phyloP scores from a whole-genome alignment of 2,797 vertebrate species.

The Alcedo atthis region DNA sequence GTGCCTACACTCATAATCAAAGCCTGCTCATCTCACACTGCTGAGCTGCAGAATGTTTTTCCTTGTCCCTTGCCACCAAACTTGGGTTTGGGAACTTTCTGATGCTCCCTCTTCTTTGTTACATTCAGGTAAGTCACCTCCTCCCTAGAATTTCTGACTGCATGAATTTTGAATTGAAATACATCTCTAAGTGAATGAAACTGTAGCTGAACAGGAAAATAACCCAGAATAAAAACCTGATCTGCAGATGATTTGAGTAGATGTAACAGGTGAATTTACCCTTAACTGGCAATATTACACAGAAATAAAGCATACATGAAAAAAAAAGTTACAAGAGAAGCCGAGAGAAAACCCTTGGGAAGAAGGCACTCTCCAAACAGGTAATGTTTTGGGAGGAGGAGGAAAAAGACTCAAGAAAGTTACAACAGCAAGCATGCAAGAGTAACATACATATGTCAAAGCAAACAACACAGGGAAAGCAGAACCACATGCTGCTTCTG shows the following conservation, averaged over 20 bases:
- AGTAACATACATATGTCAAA: not conserved
- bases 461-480: not conserved
- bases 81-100: not conserved
- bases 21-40: not conserved
- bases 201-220: not conserved
- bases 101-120: not conserved
- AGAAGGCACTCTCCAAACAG: not conserved
- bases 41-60: not conserved
- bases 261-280: not conserved
- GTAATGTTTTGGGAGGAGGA: not conserved
- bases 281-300: not conserved
- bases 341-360: not conserved
- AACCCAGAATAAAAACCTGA: not conserved
- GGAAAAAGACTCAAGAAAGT: not conserved
- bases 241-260: not conserved
- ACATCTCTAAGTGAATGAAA: not conserved
- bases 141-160: not conserved
- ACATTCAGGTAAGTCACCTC: not conserved
- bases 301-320: not conserved
- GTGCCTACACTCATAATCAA: not conserved
- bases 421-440: not conserved
- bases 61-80: not conserved
- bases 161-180: not conserved
- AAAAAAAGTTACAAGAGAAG: not conserved
- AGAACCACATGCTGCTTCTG: fast-evolving